These are phyloP conservation scores for Hippasteria phrygiana DNA, from an alignment of 53 echinoderm and acorn worm species.

Conservation along the genomic window DNA sequence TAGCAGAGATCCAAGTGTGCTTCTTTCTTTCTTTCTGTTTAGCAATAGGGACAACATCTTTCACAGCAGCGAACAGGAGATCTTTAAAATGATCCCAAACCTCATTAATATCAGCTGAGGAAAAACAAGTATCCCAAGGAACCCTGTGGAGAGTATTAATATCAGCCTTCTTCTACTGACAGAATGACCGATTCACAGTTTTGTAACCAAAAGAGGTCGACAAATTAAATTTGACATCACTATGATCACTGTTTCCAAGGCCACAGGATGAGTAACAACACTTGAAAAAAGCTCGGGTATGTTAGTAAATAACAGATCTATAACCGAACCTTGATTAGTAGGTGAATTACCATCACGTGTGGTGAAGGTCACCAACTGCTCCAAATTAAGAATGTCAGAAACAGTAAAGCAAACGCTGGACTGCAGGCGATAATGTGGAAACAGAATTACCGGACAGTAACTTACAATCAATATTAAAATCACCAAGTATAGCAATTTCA, in stretches of 20 bases:
- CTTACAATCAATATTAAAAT: conserved; percentile 23
- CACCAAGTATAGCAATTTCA: conserved; percentile 4
- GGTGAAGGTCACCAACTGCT: conserved; percentile 33
- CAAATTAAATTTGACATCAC: conserved; percentile 22
- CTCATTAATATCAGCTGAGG: conserved; percentile 24
- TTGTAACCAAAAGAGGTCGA: background rate
- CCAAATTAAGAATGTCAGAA: conserved; percentile 16
- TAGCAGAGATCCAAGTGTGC: conserved; percentile 20
- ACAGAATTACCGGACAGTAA: no score
- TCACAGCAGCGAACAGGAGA: conserved; percentile 8
- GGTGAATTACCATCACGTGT: conserved; percentile 33
- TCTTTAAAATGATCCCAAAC: conserved; percentile 31
- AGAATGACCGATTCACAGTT: conserved; percentile 28
- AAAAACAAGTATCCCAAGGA: conserved; percentile 27
- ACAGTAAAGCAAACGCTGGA: background rate
- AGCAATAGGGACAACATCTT: conserved; percentile 39
- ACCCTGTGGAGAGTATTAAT: conserved; percentile 21
- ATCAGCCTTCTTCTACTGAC: conserved; percentile 12
- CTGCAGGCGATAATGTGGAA: background rate
- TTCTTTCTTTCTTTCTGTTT: conserved; percentile 34
- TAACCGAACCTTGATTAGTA: conserved; percentile 2
- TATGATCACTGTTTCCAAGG: conserved; percentile 34
- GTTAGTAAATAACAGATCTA: conserved; percentile 29
- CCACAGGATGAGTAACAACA: background rate
- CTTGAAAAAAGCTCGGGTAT: conserved; percentile 27